phyloP scores from a whole-genome alignment of 2,888 invertebrate genomes.

The Sisyra terminalis region DNA sequence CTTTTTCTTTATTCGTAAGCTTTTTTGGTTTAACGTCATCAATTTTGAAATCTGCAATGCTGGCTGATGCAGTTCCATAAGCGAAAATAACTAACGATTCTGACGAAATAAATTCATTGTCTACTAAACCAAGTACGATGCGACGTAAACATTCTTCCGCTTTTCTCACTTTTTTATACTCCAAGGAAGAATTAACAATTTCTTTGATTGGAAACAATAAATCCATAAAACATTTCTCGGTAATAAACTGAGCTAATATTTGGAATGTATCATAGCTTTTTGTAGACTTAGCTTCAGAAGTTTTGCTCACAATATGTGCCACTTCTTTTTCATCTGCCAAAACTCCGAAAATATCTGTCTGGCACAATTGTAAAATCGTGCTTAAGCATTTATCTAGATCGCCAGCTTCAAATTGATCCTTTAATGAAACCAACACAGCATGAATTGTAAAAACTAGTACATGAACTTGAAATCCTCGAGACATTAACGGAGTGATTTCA shows the following conservation, averaged over 20 bases:
- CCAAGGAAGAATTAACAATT: slow-evolving; percentile 57
- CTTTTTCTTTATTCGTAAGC: slow-evolving; percentile 29
- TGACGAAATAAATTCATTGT: slow-evolving; percentile 57
- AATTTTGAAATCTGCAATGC: slow-evolving; percentile 52
- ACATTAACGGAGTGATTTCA: slow-evolving; percentile 66
- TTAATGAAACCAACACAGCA: slow-evolving; percentile 54
- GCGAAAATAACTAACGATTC: slow-evolving; percentile 65
- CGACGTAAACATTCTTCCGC: slow-evolving; percentile 65
- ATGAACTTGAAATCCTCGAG: slow-evolving; percentile 85
- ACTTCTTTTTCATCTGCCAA: slow-evolving; percentile 87
- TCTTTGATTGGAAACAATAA: slow-evolving; percentile 69
- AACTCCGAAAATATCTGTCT: slow-evolving; percentile 76
- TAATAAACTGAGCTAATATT: slow-evolving; percentile 63
- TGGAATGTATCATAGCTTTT: slow-evolving; percentile 77
- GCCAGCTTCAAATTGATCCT: slow-evolving; percentile 44
- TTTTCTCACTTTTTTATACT: slow-evolving; percentile 63
- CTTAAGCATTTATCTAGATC: slow-evolving; percentile 68
- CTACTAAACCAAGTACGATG: slow-evolving; percentile 64
- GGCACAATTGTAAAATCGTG: slow-evolving; percentile 61
- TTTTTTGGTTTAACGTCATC: slow-evolving; percentile 26
- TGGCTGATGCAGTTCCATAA: slow-evolving; percentile 66
- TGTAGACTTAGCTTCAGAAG: slow-evolving; percentile 65
- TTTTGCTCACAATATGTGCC: slow-evolving; percentile 61
- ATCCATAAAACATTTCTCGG: slow-evolving; percentile 57
- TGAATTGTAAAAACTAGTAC: slow-evolving; percentile 83